These are phyloP conservation scores for Sminthurides aquaticus DNA, from an alignment of 2,888 invertebrate genomes.

Conservation along the genomic window DNA sequence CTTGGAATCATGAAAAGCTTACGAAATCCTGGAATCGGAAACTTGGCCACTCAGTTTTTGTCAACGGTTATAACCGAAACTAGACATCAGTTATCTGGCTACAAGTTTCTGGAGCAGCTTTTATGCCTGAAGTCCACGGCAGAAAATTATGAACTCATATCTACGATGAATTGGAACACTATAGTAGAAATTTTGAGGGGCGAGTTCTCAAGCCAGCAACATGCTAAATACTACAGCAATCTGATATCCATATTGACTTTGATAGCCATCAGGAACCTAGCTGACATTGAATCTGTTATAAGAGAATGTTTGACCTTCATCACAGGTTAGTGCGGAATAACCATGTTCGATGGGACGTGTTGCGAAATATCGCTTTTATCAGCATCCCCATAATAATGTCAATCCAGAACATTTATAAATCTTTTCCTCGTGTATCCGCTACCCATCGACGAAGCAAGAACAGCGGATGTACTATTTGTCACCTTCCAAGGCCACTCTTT, in stretches of 20 bases:
- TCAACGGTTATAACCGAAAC: background rate
- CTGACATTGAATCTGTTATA: background rate
- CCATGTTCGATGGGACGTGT: no score
- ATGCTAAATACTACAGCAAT: background rate
- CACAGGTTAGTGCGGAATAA: no score
- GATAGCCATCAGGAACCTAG: conserved; percentile 19
- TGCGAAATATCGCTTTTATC: no score
- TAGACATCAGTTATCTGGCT: background rate
- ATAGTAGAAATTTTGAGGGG: no score
- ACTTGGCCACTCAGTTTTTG: background rate
- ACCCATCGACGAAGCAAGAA: no score
- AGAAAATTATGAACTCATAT: background rate
- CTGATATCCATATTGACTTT: conserved; percentile 7
- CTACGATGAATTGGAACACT: conserved; percentile 2
- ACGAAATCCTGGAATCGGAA: conserved; percentile 1
- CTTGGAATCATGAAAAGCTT: background rate
- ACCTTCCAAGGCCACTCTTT: no score
- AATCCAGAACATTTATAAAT: no score
- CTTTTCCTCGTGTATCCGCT: no score
- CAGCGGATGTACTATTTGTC: no score
- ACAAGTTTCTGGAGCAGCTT: conserved; percentile 2
- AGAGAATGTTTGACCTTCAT: no score
- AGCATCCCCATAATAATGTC: no score
- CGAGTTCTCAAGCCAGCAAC: background rate
- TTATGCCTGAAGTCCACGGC: background rate